These are phyloP conservation scores for Argyrosomus regius DNA, from an alignment of 2,797 vertebrate species.

Conservation along the genomic window DNA sequence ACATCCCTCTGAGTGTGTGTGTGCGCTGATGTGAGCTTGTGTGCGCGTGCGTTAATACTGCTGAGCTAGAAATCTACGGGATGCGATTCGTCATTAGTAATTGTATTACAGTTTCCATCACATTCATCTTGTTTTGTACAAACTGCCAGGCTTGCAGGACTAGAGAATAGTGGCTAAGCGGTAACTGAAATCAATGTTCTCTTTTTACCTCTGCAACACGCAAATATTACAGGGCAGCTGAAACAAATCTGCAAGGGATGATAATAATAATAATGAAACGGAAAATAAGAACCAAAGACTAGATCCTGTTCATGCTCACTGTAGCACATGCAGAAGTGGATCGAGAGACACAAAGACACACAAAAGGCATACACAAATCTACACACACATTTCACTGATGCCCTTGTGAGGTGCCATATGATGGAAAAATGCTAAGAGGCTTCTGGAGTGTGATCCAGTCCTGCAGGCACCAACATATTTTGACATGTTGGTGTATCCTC, in stretches of 20 bases:
- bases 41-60: conserved; percentile 15
- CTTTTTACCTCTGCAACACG: conserved; percentile 53
- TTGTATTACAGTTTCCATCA: conserved; percentile 75
- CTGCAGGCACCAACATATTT: conserved; percentile 59
- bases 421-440: conserved; percentile 75
- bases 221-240: conserved; percentile 37
- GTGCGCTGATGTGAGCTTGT: not conserved
- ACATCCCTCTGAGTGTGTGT: conserved; percentile 20
- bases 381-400: conserved; percentile 32
- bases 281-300: conserved; percentile 4
- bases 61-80: conserved; percentile 66
- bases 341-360: not conserved
- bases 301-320: conserved; percentile 18
- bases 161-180: conserved; percentile 55
- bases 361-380: not conserved
- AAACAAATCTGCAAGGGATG: conserved; percentile 24
- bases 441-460: conserved; percentile 58
- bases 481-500: conserved; percentile 40
- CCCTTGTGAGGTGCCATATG: conserved; percentile 73
- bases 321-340: conserved; percentile 10
- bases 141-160: conserved; percentile 71
- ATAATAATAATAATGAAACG: conserved; percentile 30
- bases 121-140: conserved; percentile 74
- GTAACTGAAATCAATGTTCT: conserved; percentile 71
- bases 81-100: conserved; percentile 76